phyloP scores from a whole-genome alignment of 2,113 vertebrate genomes.

The Dicerorhinus sumatrensis region DNA sequence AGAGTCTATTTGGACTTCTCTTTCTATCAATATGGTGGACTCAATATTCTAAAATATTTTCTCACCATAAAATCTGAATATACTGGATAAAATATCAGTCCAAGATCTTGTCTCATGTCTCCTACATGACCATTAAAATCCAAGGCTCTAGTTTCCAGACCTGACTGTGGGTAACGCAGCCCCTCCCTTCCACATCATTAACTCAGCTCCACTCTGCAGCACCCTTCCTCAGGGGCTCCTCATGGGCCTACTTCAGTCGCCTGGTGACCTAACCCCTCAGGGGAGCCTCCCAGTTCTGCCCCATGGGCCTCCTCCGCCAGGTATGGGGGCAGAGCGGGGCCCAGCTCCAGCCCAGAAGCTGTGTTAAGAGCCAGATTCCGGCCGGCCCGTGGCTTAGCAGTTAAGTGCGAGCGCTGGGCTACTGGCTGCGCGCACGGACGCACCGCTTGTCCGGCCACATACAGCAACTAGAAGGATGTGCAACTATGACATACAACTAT shows the following conservation, averaged over 20 bases:
- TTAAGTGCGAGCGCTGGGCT: no score
- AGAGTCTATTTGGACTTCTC: background rate
- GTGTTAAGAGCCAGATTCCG: background rate
- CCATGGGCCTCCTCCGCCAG: background rate
- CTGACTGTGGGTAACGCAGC: background rate
- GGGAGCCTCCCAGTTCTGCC: background rate
- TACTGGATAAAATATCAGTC: background rate
- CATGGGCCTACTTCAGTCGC: background rate
- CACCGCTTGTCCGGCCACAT: no score
- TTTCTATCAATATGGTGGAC: background rate
- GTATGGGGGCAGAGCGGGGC: no score
- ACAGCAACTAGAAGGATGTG: no score
- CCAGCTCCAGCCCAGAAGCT: background rate
- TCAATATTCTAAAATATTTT: constrained; percentile 5
- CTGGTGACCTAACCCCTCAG: background rate
- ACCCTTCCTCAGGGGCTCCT: background rate
- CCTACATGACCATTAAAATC: background rate
- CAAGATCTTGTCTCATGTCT: background rate
- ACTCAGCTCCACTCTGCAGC: background rate
- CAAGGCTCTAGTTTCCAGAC: background rate
- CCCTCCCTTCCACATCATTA: background rate
- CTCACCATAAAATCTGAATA: background rate
- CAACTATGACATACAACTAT: no score
- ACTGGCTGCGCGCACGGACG: no score
- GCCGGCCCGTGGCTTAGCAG: no score